Evolutionary conservation across 2,113 vertebrate species (phyloP).

Genomic region (Elgaria multicarinata): DNA sequence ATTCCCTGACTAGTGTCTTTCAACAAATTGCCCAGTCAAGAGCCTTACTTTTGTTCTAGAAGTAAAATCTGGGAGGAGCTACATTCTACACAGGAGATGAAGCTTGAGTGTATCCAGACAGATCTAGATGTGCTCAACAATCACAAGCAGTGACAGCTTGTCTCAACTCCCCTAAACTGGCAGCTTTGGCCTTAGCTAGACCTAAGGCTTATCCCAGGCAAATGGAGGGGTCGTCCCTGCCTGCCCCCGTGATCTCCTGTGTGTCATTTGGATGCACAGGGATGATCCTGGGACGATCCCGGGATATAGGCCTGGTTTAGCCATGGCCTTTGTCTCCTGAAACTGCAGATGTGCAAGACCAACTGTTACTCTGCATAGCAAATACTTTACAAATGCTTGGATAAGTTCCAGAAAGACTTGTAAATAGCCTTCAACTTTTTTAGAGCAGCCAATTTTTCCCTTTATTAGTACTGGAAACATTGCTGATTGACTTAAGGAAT

Average conservation of each 20-base stretch:
- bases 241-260: too few species aligned
- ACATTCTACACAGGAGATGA: neutral
- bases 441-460: neutral
- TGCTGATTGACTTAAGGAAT: neutral
- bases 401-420: neutral
- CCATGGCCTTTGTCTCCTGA: neutral
- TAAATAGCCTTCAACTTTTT: neutral
- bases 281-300: too few species aligned
- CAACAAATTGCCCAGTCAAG: neutral
- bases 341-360: neutral
- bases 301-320: too few species aligned
- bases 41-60: neutral
- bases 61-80: neutral
- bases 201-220: too few species aligned
- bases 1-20: neutral
- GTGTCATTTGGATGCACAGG: too few species aligned
- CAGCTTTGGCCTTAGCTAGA: too few species aligned
- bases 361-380: neutral
- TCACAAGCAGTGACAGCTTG: neutral
- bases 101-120: neutral
- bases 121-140: neutral
- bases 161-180: neutral
- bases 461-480: neutral
- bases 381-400: neutral
- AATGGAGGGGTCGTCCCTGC: too few species aligned